Percentiles rank a stretch among this genome's conserved stretches.
These are phyloP conservation scores for Haliclona indistincta DNA, from an alignment of 37 sponge, comb jelly and placozoan species.

Conservation along the genomic window DNA sequence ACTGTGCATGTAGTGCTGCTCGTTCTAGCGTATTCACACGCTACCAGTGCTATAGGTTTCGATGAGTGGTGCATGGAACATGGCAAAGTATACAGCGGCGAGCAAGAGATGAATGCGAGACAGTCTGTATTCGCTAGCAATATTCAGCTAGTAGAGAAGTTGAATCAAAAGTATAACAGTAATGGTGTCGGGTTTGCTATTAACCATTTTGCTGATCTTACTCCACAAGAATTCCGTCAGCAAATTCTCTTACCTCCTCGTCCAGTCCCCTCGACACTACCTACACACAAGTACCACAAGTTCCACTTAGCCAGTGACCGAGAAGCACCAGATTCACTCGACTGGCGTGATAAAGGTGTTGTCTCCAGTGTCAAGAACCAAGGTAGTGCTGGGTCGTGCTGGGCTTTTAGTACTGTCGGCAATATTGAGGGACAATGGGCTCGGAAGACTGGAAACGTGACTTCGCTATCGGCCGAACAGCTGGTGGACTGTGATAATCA, in stretches of 20 bases:
- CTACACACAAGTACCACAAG: no score
- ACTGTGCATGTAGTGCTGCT: no score
- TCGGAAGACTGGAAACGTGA: conserved; percentile 21
- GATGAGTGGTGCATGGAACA: no score
- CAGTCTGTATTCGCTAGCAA: no score
- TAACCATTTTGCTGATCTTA: conserved; percentile 85
- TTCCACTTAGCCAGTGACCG: not conserved
- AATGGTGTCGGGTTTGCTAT: no score
- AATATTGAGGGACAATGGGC: conserved; percentile 93
- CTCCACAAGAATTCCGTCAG: conserved; percentile 56
- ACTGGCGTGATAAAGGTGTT: conserved; percentile 73
- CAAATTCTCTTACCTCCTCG: conserved; percentile 57
- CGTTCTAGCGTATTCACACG: no score
- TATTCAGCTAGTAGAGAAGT: no score
- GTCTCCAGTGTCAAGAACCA: conserved; percentile 82
- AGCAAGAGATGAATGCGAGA: no score
- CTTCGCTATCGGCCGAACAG: conserved; percentile 70
- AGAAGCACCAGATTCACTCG: conserved; percentile 55
- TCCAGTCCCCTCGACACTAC: no score
- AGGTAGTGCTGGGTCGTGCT: conserved; percentile 77
- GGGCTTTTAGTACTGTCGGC: conserved; percentile 85
- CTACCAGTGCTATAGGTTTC: no score
- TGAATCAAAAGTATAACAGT: no score
- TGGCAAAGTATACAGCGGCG: no score
- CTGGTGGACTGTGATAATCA: conserved; percentile 88